Evolutionary conservation across 2,113 vertebrate species (phyloP), one percentile per base, ranked within the genome.

Genomic region (Maccullochella peelii): DNA sequence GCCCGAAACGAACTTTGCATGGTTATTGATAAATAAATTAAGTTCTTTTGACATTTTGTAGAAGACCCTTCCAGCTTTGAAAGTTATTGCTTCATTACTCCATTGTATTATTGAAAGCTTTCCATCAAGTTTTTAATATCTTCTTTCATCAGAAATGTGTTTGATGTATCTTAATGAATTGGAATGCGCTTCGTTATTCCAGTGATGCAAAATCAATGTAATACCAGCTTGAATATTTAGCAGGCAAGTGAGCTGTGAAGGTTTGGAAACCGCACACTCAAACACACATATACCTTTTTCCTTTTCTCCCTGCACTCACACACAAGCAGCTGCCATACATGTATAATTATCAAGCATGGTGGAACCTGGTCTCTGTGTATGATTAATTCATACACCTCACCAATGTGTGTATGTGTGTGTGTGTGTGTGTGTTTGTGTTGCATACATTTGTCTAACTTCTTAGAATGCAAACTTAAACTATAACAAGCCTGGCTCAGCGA

Each of bases 181-280:
- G 11, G 47, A 84, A 82, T 75, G 40, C 65, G 40, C 49, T 85
- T 83, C 15, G 50, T 87, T 83, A 80, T 84, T 74, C 68, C 42
- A 79, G 73, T 92, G 87, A 92, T 90, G 90, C 79, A 90, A 90
- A 93, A 87, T 90, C 86, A 84, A 40, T 91, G 89, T 91, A 86
- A 92, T 83, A 86, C 65, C 40, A 25, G 62, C 16, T 63, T 77
- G 69, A 85, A 91, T 87, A 87, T 89, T 84, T 54, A 80, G 71
- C 8, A 36, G 80, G 33, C 40, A 73, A 38, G 47, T 85, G 69
- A 82, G 82, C 57, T 47, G 49, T 66, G 79, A 89, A 76, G 47
- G 73, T 79, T 61, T 75, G 67, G 54, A 85, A 86, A 70, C 16
- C 20, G 0, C 61, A 49, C 68, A 18, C 40, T 50, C 23, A 79